Conservation (phyloP, 2,113 vertebrate species). For the Strix uralensis region DNA sequence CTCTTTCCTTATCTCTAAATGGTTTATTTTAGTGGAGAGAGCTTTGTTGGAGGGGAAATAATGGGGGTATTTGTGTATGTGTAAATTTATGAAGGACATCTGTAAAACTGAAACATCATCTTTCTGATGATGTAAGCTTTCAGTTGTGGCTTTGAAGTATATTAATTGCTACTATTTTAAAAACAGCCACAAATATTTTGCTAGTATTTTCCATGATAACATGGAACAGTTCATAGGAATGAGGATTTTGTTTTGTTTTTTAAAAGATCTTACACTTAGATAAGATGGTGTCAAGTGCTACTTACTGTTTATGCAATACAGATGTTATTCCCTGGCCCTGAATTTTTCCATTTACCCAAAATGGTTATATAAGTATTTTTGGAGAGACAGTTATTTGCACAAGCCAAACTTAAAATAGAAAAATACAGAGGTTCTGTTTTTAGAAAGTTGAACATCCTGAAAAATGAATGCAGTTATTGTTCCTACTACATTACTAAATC, state of each 20-base stretch:
- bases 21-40: neutral
- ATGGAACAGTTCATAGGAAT: slow-evolving; percentile 19
- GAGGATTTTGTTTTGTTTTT: slow-evolving; percentile 14
- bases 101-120: neutral
- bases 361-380: slow-evolving; percentile 36
- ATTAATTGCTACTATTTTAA: slow-evolving; percentile 21
- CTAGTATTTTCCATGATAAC: slow-evolving; percentile 49
- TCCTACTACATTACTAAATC: neutral
- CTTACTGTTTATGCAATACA: slow-evolving; percentile 44
- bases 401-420: slow-evolving; percentile 59
- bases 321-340: slow-evolving; percentile 44
- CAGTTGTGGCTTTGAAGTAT: neutral
- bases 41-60: neutral
- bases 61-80: neutral
- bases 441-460: slow-evolving; percentile 33
- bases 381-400: slow-evolving; percentile 50
- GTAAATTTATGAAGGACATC: neutral
- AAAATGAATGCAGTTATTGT: slow-evolving; percentile 36
- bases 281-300: slow-evolving; percentile 37
- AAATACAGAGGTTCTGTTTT: slow-evolving; percentile 57
- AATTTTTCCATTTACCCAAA: slow-evolving; percentile 69
- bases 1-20: neutral
- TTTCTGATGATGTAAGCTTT: neutral
- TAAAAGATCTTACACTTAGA: slow-evolving; percentile 16
- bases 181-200: neutral